These are phyloP conservation scores for Parapsyche elsis DNA, from an alignment of 1,140 invertebrate genomes.

Conservation along the genomic window DNA sequence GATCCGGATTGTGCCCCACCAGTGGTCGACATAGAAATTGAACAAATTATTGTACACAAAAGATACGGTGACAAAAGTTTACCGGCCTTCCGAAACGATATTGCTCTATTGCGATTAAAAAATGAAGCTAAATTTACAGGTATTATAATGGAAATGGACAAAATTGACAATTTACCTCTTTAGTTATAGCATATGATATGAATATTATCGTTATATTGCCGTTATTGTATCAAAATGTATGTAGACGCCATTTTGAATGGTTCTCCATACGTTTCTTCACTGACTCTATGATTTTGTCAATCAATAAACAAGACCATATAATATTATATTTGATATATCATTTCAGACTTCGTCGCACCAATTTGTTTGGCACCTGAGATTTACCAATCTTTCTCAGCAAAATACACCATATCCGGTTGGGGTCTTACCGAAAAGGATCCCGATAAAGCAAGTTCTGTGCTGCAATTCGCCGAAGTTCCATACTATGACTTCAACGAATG, in stretches of 20 bases:
- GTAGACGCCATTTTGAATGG: no score
- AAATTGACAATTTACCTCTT: no score
- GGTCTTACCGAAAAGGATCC: conserved; percentile 42
- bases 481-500: conserved; percentile 54
- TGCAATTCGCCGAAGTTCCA: conserved; percentile 41
- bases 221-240: no score
- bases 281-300: no score
- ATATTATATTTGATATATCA: no score
- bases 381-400: not conserved
- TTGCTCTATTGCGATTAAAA: conserved; percentile 17
- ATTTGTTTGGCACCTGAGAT: conserved; percentile 40
- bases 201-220: no score
- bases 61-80: conserved; percentile 25
- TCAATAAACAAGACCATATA: no score
- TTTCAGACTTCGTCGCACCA: conserved; percentile 45
- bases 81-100: conserved; percentile 34
- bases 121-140: conserved; percentile 6
- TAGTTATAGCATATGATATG: no score
- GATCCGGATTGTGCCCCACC: not conserved
- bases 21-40: conserved; percentile 30
- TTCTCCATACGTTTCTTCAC: no score
- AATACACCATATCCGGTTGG: conserved; percentile 49
- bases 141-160: no score
- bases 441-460: not conserved
- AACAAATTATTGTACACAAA: conserved; percentile 37